These are phyloP conservation scores for Antechinus flavipes DNA, from an alignment of 2,113 vertebrate species.

Conservation along the genomic window DNA sequence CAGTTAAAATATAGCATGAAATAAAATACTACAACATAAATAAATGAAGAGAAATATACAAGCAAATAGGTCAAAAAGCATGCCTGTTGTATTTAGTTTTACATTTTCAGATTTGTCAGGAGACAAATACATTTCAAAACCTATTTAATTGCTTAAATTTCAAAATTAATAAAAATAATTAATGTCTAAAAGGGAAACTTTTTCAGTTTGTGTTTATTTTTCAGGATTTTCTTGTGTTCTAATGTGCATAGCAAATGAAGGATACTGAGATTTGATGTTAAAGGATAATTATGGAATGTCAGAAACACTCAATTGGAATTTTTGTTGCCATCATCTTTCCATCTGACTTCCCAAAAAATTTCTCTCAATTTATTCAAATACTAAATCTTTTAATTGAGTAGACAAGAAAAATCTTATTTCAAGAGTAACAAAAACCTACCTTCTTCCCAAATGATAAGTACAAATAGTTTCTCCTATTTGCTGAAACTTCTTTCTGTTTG, in stretches of 20 bases:
- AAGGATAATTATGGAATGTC: constrained; percentile 33
- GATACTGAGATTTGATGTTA: not conserved
- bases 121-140: constrained; percentile 43
- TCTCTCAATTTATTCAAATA: constrained; percentile 32
- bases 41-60: constrained; percentile 56
- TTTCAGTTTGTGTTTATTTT: constrained; percentile 16
- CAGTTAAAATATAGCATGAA: not conserved
- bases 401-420: not conserved
- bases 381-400: constrained; percentile 5
- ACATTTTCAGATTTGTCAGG: constrained; percentile 60
- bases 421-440: not conserved
- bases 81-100: constrained; percentile 61
- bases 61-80: constrained; percentile 50
- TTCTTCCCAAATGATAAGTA: constrained; percentile 52
- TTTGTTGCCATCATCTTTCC: constrained; percentile 41
- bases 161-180: not conserved
- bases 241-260: constrained; percentile 9
- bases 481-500: constrained; percentile 60
- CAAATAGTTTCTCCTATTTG: constrained; percentile 38
- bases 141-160: not conserved
- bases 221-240: constrained; percentile 31
- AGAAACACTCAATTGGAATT: constrained; percentile 21
- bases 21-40: constrained; percentile 24
- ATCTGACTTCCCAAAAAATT: constrained; percentile 35
- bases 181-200: constrained; percentile 14